Conservation (phyloP, 2,888 invertebrate genomes). For the Pyrrhosoma nymphula region DNA sequence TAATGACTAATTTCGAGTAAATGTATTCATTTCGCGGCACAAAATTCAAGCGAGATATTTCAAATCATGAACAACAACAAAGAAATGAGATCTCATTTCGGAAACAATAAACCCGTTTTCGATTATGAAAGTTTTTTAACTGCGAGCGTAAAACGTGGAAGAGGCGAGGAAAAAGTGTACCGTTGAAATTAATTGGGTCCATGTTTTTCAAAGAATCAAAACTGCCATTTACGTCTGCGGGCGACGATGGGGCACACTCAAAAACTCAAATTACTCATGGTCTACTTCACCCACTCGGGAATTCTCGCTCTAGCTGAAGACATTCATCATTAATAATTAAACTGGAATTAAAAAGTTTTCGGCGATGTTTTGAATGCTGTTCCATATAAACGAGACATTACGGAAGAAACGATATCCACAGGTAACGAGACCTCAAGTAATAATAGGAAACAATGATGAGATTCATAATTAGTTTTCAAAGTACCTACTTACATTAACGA, state of each 20-base stretch:
- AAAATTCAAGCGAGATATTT: background rate
- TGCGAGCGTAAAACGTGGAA: background rate
- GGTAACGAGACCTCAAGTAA: background rate
- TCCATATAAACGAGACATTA: background rate
- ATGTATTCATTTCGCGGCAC: conserved; percentile 31
- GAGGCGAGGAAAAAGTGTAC: background rate
- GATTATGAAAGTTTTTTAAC: conserved; percentile 24
- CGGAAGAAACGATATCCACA: background rate
- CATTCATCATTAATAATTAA: conserved; percentile 3
- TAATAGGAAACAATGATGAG: background rate
- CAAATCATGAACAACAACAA: background rate
- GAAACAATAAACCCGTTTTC: conserved; percentile 50
- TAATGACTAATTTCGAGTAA: conserved; percentile 25
- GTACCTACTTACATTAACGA: background rate
- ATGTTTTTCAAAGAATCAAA: conserved; percentile 23
- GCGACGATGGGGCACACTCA: conserved; percentile 16
- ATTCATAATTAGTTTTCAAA: background rate
- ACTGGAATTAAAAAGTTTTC: background rate
- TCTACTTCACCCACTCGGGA: background rate
- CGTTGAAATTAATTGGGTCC: conserved; percentile 3
- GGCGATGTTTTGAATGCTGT: background rate
- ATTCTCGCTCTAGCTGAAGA: background rate
- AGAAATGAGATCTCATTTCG: conserved; percentile 8
- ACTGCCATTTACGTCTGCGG: conserved; percentile 21
- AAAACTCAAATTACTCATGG: background rate